phyloP scores from a whole-genome alignment of 37 sponge, comb jelly and placozoan species.

The Beroe ovata region DNA sequence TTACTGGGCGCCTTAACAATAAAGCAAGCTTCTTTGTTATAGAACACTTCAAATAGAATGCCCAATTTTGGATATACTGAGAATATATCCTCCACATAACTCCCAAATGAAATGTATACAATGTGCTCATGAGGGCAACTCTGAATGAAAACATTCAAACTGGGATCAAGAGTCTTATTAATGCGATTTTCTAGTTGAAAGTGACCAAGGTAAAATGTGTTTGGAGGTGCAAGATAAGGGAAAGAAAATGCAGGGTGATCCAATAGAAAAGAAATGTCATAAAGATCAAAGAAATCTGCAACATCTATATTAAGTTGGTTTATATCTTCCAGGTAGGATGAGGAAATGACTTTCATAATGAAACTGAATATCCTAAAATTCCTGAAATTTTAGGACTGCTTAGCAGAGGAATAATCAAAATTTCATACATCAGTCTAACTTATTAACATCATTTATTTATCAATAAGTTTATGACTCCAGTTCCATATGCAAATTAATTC shows the following conservation, averaged over 20 bases:
- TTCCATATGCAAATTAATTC: neutral
- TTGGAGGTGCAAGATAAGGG: constrained; percentile 23
- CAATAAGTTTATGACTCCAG: too few species aligned
- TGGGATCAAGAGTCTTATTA: neutral
- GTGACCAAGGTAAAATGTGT: constrained; percentile 28
- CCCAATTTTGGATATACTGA: neutral
- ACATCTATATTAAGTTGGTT: too few species aligned
- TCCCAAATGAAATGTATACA: constrained; percentile 27
- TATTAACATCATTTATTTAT: neutral
- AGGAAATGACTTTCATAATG: too few species aligned
- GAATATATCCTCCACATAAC: neutral
- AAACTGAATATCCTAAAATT: too few species aligned
- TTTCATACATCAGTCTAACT: neutral
- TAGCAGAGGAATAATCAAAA: too few species aligned
- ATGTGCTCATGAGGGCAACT: neutral
- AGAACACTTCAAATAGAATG: neutral
- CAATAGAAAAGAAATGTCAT: neutral
- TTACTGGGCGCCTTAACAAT: neutral
- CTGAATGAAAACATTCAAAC: neutral
- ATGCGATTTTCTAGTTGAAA: neutral
- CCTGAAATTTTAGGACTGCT: too few species aligned
- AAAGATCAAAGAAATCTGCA: neutral
- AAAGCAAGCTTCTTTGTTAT: neutral
- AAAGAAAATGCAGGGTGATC: constrained; percentile 59
- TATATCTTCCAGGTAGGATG: too few species aligned